These are phyloP conservation scores for Volucella inanis DNA, from an alignment of 2,888 invertebrate genomes.

Conservation along the genomic window DNA sequence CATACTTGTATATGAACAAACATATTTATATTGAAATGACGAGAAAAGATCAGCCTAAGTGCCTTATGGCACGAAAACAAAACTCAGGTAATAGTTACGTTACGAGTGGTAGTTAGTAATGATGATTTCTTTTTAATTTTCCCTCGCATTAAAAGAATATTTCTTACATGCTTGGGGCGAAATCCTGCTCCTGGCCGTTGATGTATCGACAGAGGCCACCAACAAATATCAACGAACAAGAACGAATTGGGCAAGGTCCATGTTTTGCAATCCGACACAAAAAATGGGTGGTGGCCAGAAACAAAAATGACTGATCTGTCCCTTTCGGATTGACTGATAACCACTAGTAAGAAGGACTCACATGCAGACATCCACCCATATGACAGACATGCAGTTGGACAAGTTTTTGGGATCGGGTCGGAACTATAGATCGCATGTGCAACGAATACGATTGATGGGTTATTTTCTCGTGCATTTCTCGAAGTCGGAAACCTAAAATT, in stretches of 20 bases:
- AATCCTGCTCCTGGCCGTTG: slow-evolving; percentile 35
- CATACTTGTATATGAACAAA: not conserved
- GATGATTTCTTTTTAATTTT: slow-evolving; percentile 75
- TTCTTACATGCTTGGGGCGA: slow-evolving; percentile 50
- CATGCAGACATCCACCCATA: slow-evolving; percentile 40
- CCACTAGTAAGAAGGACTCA: slow-evolving; percentile 63
- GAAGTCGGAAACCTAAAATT: slow-evolving; percentile 81
- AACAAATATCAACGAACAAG: slow-evolving; percentile 24
- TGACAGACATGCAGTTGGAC: slow-evolving; percentile 22
- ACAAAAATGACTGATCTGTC: slow-evolving; percentile 67
- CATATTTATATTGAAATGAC: not conserved
- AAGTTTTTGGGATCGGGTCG: slow-evolving; percentile 49
- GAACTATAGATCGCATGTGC: slow-evolving; percentile 55
- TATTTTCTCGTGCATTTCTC: slow-evolving; percentile 71
- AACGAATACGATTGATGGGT: slow-evolving; percentile 81
- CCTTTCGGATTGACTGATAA: slow-evolving; percentile 72
- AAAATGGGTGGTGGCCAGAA: slow-evolving; percentile 67
- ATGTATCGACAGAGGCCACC: slow-evolving; percentile 65
- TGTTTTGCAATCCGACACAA: slow-evolving; percentile 46
- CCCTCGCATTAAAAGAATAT: slow-evolving; percentile 67
- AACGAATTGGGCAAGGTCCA: slow-evolving; percentile 29
- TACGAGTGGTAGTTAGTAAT: slow-evolving; percentile 55
- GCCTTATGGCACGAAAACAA: slow-evolving; percentile 61
- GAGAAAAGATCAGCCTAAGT: slow-evolving; percentile 22
- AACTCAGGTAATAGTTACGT: slow-evolving; percentile 22